Conservation (phyloP, 2,888 invertebrate genomes). For the Tolmerus cingulatus region DNA sequence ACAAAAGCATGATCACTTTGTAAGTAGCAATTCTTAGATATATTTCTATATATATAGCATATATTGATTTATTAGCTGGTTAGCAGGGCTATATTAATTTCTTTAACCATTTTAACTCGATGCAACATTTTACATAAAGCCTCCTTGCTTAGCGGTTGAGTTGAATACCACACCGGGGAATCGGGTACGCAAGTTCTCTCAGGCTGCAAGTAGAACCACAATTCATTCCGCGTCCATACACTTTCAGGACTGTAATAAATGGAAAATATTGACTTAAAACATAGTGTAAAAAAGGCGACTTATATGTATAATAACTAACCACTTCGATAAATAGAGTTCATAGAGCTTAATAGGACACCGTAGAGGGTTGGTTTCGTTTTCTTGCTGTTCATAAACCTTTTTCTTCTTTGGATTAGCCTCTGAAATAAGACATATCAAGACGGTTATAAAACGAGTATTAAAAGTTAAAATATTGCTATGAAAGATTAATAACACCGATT, state of each 20-base stretch:
- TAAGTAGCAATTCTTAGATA: neutral
- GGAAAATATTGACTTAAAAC: neutral
- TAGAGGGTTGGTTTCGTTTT: slow-evolving; percentile 90
- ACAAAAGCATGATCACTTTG: neutral
- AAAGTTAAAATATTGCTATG: neutral
- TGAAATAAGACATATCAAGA: slow-evolving; percentile 60
- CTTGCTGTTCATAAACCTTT: slow-evolving; percentile 91
- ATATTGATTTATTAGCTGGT: slow-evolving; percentile 63
- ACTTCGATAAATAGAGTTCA: slow-evolving; percentile 96
- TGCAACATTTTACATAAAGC: slow-evolving; percentile 91
- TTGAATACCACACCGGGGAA: slow-evolving; percentile 96
- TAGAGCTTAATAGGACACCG: slow-evolving; percentile 95
- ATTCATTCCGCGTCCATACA: slow-evolving; percentile 90
- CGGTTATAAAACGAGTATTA: neutral
- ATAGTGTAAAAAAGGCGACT: neutral
- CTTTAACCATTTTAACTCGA: slow-evolving; percentile 91
- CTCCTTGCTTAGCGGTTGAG: slow-evolving; percentile 80
- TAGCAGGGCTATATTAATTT: slow-evolving; percentile 84
- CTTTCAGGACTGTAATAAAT: slow-evolving; percentile 81
- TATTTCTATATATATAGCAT: too few species aligned
- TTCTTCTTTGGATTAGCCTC: slow-evolving; percentile 84
- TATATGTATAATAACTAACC: slow-evolving; percentile 71
- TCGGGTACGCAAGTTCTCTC: slow-evolving; percentile 95
- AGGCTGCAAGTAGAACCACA: slow-evolving; percentile 92
- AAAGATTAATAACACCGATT: neutral